Conservation (phyloP, 1,140 invertebrate species). For the Drosophila ironensis region DNA sequence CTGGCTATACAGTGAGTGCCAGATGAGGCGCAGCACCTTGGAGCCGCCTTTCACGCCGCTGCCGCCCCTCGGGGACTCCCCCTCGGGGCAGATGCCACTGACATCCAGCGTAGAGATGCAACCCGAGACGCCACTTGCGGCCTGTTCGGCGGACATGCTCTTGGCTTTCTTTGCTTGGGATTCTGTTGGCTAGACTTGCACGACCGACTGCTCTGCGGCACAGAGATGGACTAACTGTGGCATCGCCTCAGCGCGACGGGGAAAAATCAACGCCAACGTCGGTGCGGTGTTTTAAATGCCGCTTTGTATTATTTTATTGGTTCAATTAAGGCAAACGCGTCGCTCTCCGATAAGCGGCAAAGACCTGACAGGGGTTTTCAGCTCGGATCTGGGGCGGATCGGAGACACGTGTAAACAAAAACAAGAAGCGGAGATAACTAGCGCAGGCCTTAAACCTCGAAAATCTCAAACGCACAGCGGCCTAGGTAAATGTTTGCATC, state of each 20-base stretch:
- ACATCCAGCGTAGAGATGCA: constrained; percentile 65
- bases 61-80: background rate
- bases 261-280: constrained; percentile 53
- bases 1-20: constrained; percentile 70
- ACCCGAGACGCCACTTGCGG: constrained; percentile 30
- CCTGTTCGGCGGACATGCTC: constrained; percentile 42
- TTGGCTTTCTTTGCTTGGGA: too few species aligned
- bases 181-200: background rate
- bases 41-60: constrained; percentile 46
- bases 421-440: constrained; percentile 23
- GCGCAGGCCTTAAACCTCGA: background rate
- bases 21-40: constrained; percentile 69
- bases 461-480: constrained; percentile 1
- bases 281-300: constrained; percentile 59
- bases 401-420: constrained; percentile 50
- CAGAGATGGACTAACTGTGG: constrained; percentile 63
- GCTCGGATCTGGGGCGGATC: constrained; percentile 7
- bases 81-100: constrained; percentile 22
- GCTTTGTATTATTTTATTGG: constrained; percentile 77
- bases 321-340: constrained; percentile 61
- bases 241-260: constrained; percentile 6
- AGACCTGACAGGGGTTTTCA: constrained; percentile 21
- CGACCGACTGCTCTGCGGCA: constrained; percentile 57
- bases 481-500: constrained; percentile 32
- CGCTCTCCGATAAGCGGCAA: constrained; percentile 50